phyloP scores from a whole-genome alignment of 2,113 vertebrate genomes.

The Dasyurus viverrinus region DNA sequence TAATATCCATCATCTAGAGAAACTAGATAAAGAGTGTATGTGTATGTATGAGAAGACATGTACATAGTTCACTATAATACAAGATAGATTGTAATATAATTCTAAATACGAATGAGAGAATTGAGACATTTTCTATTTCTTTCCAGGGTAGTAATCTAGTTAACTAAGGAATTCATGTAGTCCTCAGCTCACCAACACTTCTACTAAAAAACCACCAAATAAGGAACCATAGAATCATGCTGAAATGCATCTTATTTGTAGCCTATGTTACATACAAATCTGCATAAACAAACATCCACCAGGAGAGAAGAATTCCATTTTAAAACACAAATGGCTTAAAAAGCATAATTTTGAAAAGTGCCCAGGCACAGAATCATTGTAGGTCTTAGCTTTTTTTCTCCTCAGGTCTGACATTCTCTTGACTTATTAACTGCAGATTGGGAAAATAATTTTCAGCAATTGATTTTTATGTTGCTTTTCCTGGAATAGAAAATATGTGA shows the following conservation, averaged over 20 bases:
- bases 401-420: not conserved
- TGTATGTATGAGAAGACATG: not conserved
- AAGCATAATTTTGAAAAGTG: conserved; percentile 10
- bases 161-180: not conserved
- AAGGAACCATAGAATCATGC: not conserved
- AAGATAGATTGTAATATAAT: not conserved
- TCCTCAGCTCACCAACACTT: not conserved
- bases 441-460: conserved; percentile 50
- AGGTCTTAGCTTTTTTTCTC: not conserved
- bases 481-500: conserved; percentile 30
- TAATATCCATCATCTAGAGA: not conserved
- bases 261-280: not conserved
- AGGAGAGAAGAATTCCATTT: not conserved
- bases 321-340: not conserved
- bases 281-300: not conserved
- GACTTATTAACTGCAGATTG: conserved; percentile 19
- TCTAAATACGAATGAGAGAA: not conserved
- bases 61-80: not conserved
- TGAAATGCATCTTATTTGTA: not conserved
- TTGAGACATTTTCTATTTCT: not conserved
- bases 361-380: not conserved
- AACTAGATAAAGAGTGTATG: not conserved
- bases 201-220: not conserved
- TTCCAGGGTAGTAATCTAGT: not conserved
- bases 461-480: conserved; percentile 43